phyloP scores from a whole-genome alignment of 2,888 invertebrate species.

The Hybos culiciformis region DNA sequence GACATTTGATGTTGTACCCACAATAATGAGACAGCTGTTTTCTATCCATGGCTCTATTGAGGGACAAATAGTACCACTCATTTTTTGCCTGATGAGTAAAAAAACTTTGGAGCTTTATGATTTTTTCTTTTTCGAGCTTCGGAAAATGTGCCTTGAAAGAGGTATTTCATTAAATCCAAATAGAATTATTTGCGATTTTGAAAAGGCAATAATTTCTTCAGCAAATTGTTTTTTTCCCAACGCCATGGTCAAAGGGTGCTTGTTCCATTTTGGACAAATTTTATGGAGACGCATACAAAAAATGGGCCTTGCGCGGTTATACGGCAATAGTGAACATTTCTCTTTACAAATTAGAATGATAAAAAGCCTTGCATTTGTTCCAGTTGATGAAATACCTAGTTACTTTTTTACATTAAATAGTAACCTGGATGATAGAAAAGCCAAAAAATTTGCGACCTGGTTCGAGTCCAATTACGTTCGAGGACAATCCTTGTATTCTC shows the following conservation, averaged over 20 bases:
- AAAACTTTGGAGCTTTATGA: not conserved
- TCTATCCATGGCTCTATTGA: not conserved
- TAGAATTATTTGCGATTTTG: not conserved
- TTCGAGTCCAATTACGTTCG: not conserved
- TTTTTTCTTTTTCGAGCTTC: not conserved
- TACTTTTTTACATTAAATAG: not conserved
- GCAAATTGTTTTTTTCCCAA: not conserved
- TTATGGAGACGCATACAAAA: not conserved
- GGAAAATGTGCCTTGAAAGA: not conserved
- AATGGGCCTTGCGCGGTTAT: not conserved
- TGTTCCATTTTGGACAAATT: not conserved
- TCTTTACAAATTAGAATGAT: not conserved
- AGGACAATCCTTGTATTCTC: not conserved
- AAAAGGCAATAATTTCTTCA: not conserved
- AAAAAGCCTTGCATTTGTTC: not conserved
- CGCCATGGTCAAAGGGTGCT: not conserved
- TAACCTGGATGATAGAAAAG: not conserved
- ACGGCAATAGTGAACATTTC: not conserved
- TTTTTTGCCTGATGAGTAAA: not conserved
- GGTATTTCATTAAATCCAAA: not conserved
- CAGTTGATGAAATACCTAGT: not conserved
- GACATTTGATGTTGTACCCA: conserved; percentile 2
- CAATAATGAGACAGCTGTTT: conserved; percentile 2
- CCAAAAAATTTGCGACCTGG: not conserved
- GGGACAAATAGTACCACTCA: not conserved